Base-by-base conservation (phyloP, 2,888 invertebrate species). In the Noctua janthe region DNA sequence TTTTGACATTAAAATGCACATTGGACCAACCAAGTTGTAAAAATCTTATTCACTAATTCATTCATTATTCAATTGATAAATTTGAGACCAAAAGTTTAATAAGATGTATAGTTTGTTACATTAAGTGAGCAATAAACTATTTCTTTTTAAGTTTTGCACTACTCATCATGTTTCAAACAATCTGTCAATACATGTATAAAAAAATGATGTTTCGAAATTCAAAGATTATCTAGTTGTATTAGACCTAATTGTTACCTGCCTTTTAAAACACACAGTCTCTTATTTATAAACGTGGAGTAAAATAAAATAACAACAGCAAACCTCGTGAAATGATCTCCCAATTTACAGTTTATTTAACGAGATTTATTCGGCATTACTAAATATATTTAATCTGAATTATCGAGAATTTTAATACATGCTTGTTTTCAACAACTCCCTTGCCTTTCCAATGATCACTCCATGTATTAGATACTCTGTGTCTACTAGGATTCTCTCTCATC, bases 401-500 rank as follows among this genome's bases (percentile, higher is more conserved):
- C 4, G 5, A n/a, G 11, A 59, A n/a, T 2, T 3, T 43, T 0
- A 4, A 59, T n/a, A 6, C 6, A 10, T 17, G 1, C 47, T n/a
- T n/a, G 47, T 39, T 47, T 56, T 35, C 1, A 15, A 35, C 23
- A 6, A 13, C 11, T 35, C 47, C 17, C 15, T 74, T 47, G 1
- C 0, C 7, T 15, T 39, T 39, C 2, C 15, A 47, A 39, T 64
- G 1, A 67, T 10, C 15, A 35, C 56, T 86, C 73, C 62, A 78
- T 71, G 7, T 47, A 10, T 8, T 66, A 29, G 5, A 8, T 70
- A 62, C 59, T 82, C 83, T 2, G 70, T 66, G 70, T 51, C 20
- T 11, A 3, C 13, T 7, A 71, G 70, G 70, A 75, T 71, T 67
- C n/a, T 1, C 51, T 10, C 59, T 86, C 86, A 86, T 84, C 66